phyloP scores from a whole-genome alignment of 2,113 vertebrate genomes.

The Gasterosteus aculeatus region DNA sequence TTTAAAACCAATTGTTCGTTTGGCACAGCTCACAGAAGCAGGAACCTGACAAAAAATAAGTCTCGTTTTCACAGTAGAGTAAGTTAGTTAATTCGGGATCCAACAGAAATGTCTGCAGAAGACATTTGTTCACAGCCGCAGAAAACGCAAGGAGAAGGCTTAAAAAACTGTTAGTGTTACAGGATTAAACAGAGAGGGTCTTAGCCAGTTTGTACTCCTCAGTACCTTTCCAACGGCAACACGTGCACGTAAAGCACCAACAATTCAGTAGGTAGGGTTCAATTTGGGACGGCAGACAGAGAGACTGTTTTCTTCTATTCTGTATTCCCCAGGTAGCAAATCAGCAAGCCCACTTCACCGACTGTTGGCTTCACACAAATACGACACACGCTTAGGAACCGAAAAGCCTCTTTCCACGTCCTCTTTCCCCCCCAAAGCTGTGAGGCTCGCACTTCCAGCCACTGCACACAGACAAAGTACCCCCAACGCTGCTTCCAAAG shows the following conservation, averaged over 20 bases:
- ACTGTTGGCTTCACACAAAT: slow-evolving; percentile 63
- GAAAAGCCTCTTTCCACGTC: slow-evolving; percentile 46
- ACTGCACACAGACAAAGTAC: slow-evolving; percentile 13
- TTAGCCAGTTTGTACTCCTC: not conserved
- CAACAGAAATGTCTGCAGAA: slow-evolving; percentile 36
- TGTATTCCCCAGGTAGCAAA: slow-evolving; percentile 34
- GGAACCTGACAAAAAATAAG: slow-evolving; percentile 38
- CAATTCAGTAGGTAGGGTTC: slow-evolving; percentile 13
- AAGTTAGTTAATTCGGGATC: slow-evolving; percentile 52
- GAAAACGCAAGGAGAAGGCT: slow-evolving; percentile 7
- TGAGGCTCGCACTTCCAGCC: slow-evolving; percentile 17
- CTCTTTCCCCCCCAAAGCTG: slow-evolving; percentile 23
- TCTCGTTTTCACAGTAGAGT: slow-evolving; percentile 53
- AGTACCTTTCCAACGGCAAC: not conserved
- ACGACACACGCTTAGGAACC: slow-evolving; percentile 57
- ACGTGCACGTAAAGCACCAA: not conserved
- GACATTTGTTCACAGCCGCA: slow-evolving; percentile 41
- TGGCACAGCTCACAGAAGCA: slow-evolving; percentile 20
- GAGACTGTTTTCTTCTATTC: slow-evolving; percentile 46
- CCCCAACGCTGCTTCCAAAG: slow-evolving; percentile 1
- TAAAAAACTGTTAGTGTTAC: too few species aligned
- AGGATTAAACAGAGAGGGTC: not conserved
- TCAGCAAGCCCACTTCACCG: slow-evolving; percentile 69
- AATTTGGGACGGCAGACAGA: slow-evolving; percentile 45
- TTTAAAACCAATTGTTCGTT: slow-evolving; percentile 41